These are phyloP conservation scores for Hylaeus volcanicus DNA, from an alignment of 1,140 invertebrate genomes.

Conservation along the genomic window DNA sequence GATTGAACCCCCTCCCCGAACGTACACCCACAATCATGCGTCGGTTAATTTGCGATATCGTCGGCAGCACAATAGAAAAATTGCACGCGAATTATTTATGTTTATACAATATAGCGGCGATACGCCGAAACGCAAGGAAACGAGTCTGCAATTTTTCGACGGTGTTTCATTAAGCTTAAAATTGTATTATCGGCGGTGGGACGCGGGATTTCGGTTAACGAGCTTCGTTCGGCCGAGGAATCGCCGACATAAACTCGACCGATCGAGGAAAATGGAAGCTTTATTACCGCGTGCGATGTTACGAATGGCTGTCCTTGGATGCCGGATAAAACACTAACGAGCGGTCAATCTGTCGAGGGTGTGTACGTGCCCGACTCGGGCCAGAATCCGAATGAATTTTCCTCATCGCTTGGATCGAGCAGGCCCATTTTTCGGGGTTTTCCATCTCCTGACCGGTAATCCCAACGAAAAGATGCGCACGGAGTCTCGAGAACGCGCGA, in stretches of 20 bases:
- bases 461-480: no score
- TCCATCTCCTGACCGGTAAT: no score
- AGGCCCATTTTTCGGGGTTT: no score
- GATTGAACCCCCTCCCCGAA: constrained; percentile 15
- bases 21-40: background rate
- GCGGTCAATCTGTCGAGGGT: no score
- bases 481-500: no score
- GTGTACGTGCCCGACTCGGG: no score
- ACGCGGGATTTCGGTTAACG: constrained; percentile 33
- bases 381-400: no score
- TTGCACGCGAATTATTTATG: constrained; percentile 41
- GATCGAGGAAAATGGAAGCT: background rate
- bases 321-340: no score
- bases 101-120: constrained; percentile 17
- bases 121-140: background rate
- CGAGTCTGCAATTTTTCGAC: constrained; percentile 12
- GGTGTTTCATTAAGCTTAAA: background rate
- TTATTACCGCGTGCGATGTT: background rate
- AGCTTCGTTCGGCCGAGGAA: constrained; percentile 23
- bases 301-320: background rate
- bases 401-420: no score
- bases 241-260: background rate
- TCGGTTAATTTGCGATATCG: constrained; percentile 29
- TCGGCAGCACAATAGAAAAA: constrained; percentile 34
- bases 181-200: constrained; percentile 20